Base-by-base conservation (phyloP, 2,113 vertebrate species). In the Butastur rufipennis region DNA sequence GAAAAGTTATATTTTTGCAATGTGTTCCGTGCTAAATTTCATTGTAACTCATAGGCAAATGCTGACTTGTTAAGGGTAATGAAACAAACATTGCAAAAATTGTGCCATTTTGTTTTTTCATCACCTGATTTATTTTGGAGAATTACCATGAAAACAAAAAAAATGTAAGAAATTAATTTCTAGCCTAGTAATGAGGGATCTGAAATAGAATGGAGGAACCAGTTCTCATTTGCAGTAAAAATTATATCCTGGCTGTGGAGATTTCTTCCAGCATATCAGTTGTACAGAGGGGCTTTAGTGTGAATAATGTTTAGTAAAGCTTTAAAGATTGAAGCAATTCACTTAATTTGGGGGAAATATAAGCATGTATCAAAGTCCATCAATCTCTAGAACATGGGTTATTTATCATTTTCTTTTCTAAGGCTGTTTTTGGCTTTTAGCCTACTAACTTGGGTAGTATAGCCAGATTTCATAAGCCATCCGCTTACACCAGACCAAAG, bases 361-460 rank as follows among this genome's bases (percentile, higher is more conserved):
- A 48, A 13, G 2, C 9, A 22, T n/a, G 16, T 87, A 47, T 73
- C 29, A 15, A 52, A 91, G 23, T 52, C 40, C 22, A 20, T 81
- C 45, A n/a, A 9, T n/a, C 4, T 42, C 42, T 81, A 80, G 21
- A 62, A 66, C 27, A n/a, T 0, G 1, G 11, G 5, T 12, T 13
- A 32, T 66, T 86, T 52, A 22, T 42, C 0, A 21, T 63, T 45
- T 65, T 70, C 2, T 70, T 82, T 48, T 48, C 15, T 78, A 80
- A 74, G n/a, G 16, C 18, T 89, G 13, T 12, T 94, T 53, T 53
- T 91, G 63, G 16, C 53, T 86, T 86, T 75, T 80, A 88, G 15
- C 17, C 6, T 82, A 12, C 53, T 40, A 36, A 56, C 8, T 43
- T 36, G 15, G 20, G 11, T 13, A 73, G 5, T 47, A 21, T 11